phyloP scores from a whole-genome alignment of 2,797 vertebrate species.

The Galagoides demidoff region DNA sequence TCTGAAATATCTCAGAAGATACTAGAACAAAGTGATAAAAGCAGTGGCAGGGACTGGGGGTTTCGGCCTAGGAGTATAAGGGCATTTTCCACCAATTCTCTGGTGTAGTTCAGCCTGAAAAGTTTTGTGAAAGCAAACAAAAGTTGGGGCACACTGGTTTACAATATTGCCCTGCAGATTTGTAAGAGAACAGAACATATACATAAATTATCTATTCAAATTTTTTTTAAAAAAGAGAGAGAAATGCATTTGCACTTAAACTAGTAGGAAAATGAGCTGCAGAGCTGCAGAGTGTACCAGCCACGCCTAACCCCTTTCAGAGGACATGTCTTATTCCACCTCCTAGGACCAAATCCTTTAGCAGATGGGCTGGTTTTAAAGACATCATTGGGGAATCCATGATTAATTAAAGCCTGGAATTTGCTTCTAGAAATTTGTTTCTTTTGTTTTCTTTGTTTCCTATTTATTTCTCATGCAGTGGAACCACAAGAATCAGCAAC shows the following conservation, averaged over 20 bases:
- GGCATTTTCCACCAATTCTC: not conserved
- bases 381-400: not conserved
- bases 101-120: not conserved
- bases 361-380: slow-evolving; percentile 17
- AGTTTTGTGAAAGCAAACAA: not conserved
- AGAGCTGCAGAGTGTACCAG: accelerated
- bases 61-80: not conserved
- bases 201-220: not conserved
- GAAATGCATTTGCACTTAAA: not conserved
- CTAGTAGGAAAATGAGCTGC: not conserved
- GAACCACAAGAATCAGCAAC: not conserved
- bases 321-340: not conserved
- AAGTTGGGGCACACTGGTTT: not conserved
- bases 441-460: slow-evolving; percentile 10
- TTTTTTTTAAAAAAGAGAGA: not conserved
- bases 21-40: not conserved
- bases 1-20: not conserved
- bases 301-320: not conserved
- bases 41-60: not conserved
- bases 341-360: not conserved
- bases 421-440: slow-evolving; percentile 7
- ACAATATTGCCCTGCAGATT: not conserved
- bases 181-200: not conserved
- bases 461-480: not conserved
- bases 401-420: not conserved